Conservation (phyloP, 2,888 invertebrate species). For the Empis livida region DNA sequence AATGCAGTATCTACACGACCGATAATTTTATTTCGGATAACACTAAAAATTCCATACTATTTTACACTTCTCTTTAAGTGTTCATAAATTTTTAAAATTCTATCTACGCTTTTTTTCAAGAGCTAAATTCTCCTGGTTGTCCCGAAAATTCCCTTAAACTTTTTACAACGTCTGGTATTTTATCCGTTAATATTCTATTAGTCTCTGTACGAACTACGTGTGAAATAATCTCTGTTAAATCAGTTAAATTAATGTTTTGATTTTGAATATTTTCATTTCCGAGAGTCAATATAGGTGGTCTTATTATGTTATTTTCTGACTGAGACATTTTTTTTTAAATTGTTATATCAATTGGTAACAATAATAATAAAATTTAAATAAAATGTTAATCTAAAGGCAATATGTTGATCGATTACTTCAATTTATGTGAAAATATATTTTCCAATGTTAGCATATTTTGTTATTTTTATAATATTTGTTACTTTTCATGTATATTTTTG, state of each 20-base stretch:
- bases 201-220: not conserved
- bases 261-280: too few relatives aligned
- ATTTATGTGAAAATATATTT: too few relatives aligned
- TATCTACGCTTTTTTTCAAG: constrained; percentile 8
- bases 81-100: constrained; percentile 7
- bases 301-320: too few relatives aligned
- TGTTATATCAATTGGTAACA: too few relatives aligned
- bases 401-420: too few relatives aligned
- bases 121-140: constrained; percentile 6
- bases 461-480: too few relatives aligned
- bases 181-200: constrained; percentile 3
- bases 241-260: not conserved
- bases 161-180: constrained; percentile 9
- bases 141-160: constrained; percentile 6
- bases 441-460: too few relatives aligned
- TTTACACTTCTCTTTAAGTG: constrained; percentile 3
- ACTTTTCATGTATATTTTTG: too few relatives aligned
- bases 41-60: constrained; percentile 5
- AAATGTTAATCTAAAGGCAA: too few relatives aligned
- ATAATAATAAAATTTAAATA: too few relatives aligned
- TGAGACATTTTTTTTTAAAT: too few relatives aligned
- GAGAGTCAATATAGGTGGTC: too few relatives aligned
- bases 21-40: constrained; percentile 9
- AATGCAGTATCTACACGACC: constrained; percentile 8
- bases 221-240: not conserved